Evolutionary conservation across 2,797 vertebrate genomes (phyloP), one percentile per base, ranked within the genome.

Genomic region (Poeciliopsis gracilis): DNA sequence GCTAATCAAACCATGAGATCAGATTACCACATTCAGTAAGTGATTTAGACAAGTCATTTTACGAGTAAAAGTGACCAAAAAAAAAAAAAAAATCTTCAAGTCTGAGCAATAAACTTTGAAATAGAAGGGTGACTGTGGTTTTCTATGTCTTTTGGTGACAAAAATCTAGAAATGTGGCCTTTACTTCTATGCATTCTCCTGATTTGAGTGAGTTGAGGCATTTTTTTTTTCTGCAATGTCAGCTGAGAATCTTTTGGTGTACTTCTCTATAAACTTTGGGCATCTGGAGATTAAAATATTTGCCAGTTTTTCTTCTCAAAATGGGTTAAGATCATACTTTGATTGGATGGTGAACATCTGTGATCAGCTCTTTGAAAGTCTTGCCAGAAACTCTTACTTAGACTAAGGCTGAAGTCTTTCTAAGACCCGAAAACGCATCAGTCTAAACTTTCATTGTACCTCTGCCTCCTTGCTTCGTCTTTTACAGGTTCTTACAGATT

Each of bases 1-100:
- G 67, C 25, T 59, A 67, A 70, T 38, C 46, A 66, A 74, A 49
- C 46, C 18, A 61, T 59, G 33, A 49, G 51, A 46, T 63, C 38
- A 45, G 67, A 70, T 43, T 45, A n/a, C 67, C 43, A 11, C 67
- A 70, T 41, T 41, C 38, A 25, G 38, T 41, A 43, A 69, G 38
- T 38, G 10, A 43, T 69, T 69, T 69, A 69, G 38, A 67, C 15
- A 9, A 69, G 33, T 25, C 33, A 66, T 66, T 66, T 66, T 16
- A 33, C 15, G 18, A 63, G 59, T 63, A 33, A 33, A 63, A 33
- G 30, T 33, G 59, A 63, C 59, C 9, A 9, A 18, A 33, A 2
- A 15, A 20, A 59, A 33, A 2, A 33, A 33, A 2, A 38, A 15
- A 18, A 23, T 66, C 33, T 66, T 38, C 18, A 38, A 66, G 11